Percentiles rank a stretch among this genome's conserved stretches.
phyloP scores from a whole-genome alignment of 2,113 vertebrate species.

The Pedionomus torquatus region DNA sequence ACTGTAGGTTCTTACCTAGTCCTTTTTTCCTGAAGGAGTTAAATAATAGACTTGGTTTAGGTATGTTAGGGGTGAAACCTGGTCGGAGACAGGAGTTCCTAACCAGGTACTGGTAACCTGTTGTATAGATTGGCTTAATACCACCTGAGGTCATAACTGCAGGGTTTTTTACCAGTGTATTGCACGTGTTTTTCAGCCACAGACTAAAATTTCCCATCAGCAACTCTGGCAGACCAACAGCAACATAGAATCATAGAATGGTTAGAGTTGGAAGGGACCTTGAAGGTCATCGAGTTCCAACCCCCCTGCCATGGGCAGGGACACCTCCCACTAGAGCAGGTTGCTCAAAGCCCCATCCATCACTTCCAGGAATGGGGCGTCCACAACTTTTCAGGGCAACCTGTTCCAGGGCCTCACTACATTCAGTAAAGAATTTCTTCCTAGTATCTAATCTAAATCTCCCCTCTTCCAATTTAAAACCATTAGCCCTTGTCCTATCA shows the following conservation, averaged over 20 bases:
- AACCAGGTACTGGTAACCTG: rapidly evolving
- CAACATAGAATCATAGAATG: neutral
- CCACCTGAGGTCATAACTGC: rapidly evolving
- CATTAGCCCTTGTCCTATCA: too few relatives aligned
- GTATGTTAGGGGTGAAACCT: rapidly evolving
- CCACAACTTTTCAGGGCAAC: too few relatives aligned
- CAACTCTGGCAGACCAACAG: neutral
- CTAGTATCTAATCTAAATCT: too few relatives aligned
- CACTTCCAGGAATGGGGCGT: too few relatives aligned
- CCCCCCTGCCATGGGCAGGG: too few relatives aligned
- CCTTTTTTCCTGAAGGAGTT: neutral
- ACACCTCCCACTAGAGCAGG: too few relatives aligned
- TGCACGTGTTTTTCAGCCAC: rapidly evolving
- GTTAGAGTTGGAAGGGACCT: too few relatives aligned
- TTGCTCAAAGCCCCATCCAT: too few relatives aligned
- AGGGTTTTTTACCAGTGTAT: rapidly evolving
- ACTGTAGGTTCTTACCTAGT: neutral
- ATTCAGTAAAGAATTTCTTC: too few relatives aligned
- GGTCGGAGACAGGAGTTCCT: rapidly evolving
- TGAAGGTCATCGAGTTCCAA: too few relatives aligned
- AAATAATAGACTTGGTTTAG: rapidly evolving
- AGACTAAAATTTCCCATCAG: neutral
- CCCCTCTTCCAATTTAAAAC: too few relatives aligned
- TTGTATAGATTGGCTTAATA: rapidly evolving
- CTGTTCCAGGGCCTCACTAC: too few relatives aligned